These are phyloP conservation scores for Spodoptera litura DNA, from an alignment of 1,140 invertebrate genomes.

Conservation along the genomic window DNA sequence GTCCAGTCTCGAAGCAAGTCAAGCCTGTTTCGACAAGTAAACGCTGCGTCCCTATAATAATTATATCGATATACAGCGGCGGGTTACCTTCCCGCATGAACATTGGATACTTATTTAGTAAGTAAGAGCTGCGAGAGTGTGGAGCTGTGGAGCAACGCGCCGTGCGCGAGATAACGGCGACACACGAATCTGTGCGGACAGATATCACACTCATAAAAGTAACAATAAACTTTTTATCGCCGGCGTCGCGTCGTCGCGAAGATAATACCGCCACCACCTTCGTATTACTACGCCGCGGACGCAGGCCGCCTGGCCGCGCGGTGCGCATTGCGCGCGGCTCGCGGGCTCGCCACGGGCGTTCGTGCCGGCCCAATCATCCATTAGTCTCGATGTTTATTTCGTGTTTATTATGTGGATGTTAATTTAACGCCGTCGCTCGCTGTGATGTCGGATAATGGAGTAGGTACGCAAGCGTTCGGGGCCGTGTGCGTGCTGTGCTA, in stretches of 20 bases:
- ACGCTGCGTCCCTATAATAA: too few relatives aligned
- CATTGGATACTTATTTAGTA: too few relatives aligned
- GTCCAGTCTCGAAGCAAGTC: too few relatives aligned
- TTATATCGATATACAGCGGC: too few relatives aligned
- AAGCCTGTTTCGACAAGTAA: too few relatives aligned
- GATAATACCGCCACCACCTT: slow-evolving; percentile 63
- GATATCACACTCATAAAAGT: slow-evolving; percentile 75
- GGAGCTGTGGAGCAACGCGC: too few relatives aligned
- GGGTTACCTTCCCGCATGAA: too few relatives aligned
- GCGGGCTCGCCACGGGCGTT: slow-evolving; percentile 43
- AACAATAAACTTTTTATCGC: slow-evolving; percentile 81
- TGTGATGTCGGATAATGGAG: slow-evolving; percentile 65
- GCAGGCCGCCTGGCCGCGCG: not conserved
- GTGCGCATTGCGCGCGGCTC: too few relatives aligned
- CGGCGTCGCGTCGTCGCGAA: slow-evolving; percentile 63
- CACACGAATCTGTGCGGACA: slow-evolving; percentile 48
- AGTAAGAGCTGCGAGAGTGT: too few relatives aligned
- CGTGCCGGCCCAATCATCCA: slow-evolving; percentile 69
- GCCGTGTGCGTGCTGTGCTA: slow-evolving; percentile 55
- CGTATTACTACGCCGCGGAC: too few relatives aligned
- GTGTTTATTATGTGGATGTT: slow-evolving; percentile 72
- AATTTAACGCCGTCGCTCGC: slow-evolving; percentile 68
- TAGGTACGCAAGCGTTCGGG: slow-evolving; percentile 38
- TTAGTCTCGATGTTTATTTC: slow-evolving; percentile 80
- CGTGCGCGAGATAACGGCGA: slow-evolving; percentile 26